Base-by-base conservation (phyloP, 1,140 invertebrate species). In the Oncopodura yosiiana region DNA sequence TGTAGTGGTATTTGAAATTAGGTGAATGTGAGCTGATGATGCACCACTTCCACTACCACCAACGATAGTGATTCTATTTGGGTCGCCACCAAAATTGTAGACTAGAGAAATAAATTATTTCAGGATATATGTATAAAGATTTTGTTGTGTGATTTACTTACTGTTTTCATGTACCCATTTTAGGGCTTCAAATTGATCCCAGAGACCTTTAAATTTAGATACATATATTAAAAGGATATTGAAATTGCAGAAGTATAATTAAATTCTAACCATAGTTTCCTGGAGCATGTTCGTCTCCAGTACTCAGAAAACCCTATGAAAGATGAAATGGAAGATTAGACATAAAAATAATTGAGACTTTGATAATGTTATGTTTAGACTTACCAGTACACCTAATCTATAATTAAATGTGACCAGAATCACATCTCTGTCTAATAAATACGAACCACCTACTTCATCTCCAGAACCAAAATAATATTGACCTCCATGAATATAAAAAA, bases 11-110 rank as follows among this genome's bases (percentile, higher is more conserved):
- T 42, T 50, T 27, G 91, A 93, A n/a, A 94, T 81, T 45, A 87
- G 83, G 60, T 95, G 80, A 66, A 94, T 83, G 73, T 94, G 93
- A 56, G 90, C 87, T 26, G 92, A 77, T 1, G 89, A 87, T 6
- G 92, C 93, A 2, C 92, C 93, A n/a, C 87, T 86, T n/a, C n/a
- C n/a, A 4, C 89, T 87, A 65, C 94, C 88, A 8, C 93, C 94
- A 75, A 96, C 81, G 21, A 96, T 69, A 1, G 89, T 90, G 23
- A 96, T 81, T 56, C 84, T 79, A 63, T 86, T 79, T 1, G 88
- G 82, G 75, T 95, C 84, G 9, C 83, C 92, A 21, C 87, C 87
- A 67, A 95, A 95, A 18, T 32, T 49, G 16, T n/a, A 49, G 32
- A 14, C 32, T 34, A 34, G 32, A 9, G n/a, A n/a, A n/a, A n/a